A percentile compares a stretch with the other conserved stretches of the same genome.
Evolutionary conservation across 2,888 invertebrate species (phyloP).

Genomic region (Nymphalis polychloros): DNA sequence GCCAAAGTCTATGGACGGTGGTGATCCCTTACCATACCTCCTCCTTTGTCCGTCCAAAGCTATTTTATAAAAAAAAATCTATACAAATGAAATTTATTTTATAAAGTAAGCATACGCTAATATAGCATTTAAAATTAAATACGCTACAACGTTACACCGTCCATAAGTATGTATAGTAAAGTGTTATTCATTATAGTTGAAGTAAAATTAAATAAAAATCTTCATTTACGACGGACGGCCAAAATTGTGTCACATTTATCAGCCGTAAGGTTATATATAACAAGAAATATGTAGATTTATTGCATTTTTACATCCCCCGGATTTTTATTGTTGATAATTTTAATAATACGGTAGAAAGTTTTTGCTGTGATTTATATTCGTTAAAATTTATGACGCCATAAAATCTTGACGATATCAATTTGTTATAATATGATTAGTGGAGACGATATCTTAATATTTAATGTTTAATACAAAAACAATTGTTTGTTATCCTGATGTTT

Average conservation of each 20-base stretch:
- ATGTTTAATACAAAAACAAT: no score
- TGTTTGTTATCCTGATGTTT: not conserved
- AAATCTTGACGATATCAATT: not conserved
- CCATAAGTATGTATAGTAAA: no score
- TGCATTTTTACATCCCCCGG: not conserved
- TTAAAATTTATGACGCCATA: not conserved
- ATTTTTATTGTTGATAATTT: not conserved
- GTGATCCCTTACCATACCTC: no score
- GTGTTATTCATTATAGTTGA: no score
- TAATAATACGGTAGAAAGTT: not conserved
- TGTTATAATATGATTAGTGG: not conserved
- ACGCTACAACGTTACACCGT: no score
- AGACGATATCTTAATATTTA: not conserved
- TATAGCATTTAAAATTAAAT: no score
- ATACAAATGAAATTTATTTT: no score
- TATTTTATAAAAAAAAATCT: no score
- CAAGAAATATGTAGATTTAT: not conserved
- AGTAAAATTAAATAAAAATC: not conserved
- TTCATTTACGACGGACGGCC: not conserved
- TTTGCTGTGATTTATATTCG: not conserved
- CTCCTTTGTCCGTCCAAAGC: no score
- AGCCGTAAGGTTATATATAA: not conserved
- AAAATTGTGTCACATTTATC: not conserved
- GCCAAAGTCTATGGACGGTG: no score
- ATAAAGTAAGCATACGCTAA: no score